Conservation (phyloP, 37 sponge, comb jelly and placozoan genomes). For the Tethya wilhelma region DNA sequence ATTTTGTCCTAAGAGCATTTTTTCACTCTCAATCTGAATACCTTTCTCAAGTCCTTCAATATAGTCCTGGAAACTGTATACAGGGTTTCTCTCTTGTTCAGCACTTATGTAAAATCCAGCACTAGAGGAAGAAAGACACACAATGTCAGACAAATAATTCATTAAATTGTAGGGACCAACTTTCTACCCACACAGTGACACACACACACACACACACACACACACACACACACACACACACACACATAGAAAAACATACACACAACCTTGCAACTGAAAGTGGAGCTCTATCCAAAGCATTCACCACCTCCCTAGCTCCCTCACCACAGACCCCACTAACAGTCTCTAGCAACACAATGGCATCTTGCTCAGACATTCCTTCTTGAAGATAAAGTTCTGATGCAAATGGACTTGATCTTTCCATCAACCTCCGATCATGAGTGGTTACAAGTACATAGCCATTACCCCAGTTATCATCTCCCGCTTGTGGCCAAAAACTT, state of each 20-base stretch:
- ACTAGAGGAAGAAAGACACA: background rate
- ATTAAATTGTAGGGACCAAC: too few relatives aligned
- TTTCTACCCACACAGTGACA: too few relatives aligned
- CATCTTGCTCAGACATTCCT: background rate
- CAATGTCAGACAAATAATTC: too few relatives aligned
- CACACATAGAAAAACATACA: too few relatives aligned
- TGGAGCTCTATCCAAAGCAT: background rate
- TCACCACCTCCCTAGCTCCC: background rate
- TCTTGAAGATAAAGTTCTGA: background rate
- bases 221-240: too few relatives aligned
- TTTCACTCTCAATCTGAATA: background rate
- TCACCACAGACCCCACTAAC: background rate
- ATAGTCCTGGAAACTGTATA: background rate
- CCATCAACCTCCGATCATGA: background rate
- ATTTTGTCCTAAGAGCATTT: background rate
- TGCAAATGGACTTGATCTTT: background rate
- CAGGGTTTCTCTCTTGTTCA: background rate
- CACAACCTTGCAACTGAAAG: constrained; percentile 7
- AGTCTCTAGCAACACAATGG: background rate
- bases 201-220: too few relatives aligned
- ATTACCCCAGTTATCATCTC: background rate
- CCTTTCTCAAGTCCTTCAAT: background rate
- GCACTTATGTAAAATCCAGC: background rate
- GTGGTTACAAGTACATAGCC: constrained; percentile 5
- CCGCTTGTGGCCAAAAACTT: background rate